Conservation (phyloP, 2,888 invertebrate species). For the Tiliacea citrago region DNA sequence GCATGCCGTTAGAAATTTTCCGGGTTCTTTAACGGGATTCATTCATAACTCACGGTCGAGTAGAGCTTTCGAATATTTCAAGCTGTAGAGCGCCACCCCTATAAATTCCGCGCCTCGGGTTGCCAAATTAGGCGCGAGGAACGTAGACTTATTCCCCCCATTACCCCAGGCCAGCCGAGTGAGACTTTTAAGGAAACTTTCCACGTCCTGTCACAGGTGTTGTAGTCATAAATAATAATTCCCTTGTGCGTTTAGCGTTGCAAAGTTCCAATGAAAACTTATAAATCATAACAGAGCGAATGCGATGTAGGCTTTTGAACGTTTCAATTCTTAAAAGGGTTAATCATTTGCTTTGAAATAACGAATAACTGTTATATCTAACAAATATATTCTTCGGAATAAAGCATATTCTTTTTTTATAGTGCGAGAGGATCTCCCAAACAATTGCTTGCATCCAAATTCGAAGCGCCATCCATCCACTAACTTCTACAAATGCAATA, state of each 20-base stretch:
- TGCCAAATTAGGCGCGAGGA: conserved; percentile 91
- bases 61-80: conserved; percentile 90
- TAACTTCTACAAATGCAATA: conserved; percentile 17
- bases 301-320: conserved; percentile 21
- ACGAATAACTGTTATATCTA: neutral
- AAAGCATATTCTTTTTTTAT: neutral
- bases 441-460: neutral
- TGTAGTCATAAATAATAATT: conserved; percentile 78
- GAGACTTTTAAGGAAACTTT: conserved; percentile 83
- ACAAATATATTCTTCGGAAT: neutral
- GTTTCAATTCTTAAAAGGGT: conserved; percentile 23
- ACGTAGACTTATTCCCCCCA: conserved; percentile 87
- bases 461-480: conserved; percentile 6
- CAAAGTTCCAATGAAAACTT: conserved; percentile 69
- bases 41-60: conserved; percentile 90
- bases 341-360: conserved; percentile 2
- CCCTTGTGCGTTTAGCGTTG: conserved; percentile 73
- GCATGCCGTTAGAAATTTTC: conserved; percentile 88
- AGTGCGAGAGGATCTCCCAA: neutral
- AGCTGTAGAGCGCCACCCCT: conserved; percentile 85
- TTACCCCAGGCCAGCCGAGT: conserved; percentile 78
- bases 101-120: conserved; percentile 90
- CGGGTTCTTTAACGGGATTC: conserved; percentile 90
- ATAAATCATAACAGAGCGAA: conserved; percentile 51
- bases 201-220: conserved; percentile 84